Evolutionary conservation across 2,797 vertebrate species (phyloP).

Genomic region (Sarcoramphus papa): DNA sequence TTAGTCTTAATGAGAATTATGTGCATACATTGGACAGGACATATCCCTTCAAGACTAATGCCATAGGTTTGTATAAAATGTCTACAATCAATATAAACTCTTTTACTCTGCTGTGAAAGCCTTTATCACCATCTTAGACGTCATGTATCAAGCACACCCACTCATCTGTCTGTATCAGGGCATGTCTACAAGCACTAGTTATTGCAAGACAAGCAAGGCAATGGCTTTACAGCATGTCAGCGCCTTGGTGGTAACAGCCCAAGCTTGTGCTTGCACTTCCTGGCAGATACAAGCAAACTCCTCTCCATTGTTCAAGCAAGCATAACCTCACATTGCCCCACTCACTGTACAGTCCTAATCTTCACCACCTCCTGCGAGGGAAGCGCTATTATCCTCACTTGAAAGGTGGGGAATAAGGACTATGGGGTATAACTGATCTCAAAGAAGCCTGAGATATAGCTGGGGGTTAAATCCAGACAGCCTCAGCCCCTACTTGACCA

Average conservation of each 20-base stretch:
- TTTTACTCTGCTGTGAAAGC: conserved; percentile 9
- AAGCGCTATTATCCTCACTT: fast-evolving
- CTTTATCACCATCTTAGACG: conserved; percentile 1
- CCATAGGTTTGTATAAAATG: conserved; percentile 31
- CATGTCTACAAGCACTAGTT: background rate
- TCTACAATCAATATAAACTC: conserved; percentile 42
- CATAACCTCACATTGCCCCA: background rate
- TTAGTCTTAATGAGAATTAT: conserved; percentile 54
- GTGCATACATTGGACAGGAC: conserved; percentile 16
- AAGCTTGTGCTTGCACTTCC: background rate
- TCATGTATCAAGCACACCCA: background rate
- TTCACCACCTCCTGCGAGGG: background rate
- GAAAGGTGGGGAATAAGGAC: background rate
- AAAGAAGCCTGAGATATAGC: background rate
- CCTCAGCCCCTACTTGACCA: background rate
- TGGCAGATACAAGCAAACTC: background rate
- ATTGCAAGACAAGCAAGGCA: background rate
- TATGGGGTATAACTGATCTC: background rate
- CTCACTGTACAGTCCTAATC: background rate
- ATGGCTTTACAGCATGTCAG: background rate
- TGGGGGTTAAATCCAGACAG: background rate
- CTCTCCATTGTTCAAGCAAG: background rate
- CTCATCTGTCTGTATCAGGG: conserved; percentile 8
- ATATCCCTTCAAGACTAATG: background rate
- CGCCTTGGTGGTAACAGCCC: background rate